These are phyloP conservation scores for Tragulus kanchil DNA, from an alignment of 2,113 vertebrate genomes.

Conservation along the genomic window DNA sequence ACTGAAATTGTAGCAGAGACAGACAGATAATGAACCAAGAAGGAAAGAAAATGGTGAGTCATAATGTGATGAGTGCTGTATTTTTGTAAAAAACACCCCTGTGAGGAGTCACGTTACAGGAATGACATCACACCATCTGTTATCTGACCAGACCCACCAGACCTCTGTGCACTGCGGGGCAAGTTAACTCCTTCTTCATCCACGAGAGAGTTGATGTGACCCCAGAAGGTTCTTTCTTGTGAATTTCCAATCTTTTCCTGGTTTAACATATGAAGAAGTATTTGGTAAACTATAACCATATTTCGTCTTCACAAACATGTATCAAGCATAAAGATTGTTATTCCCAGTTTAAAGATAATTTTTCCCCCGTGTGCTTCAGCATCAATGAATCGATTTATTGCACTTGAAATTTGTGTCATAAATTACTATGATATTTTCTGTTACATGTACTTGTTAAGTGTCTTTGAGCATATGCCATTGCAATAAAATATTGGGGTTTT, in stretches of 20 bases:
- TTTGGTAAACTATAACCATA: neutral
- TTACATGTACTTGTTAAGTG: neutral
- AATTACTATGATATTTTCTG: neutral
- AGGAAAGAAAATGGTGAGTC: neutral
- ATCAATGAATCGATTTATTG: neutral
- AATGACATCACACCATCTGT: conserved; percentile 59
- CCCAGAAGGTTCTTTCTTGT: neutral
- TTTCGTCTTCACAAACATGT: neutral
- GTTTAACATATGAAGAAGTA: neutral
- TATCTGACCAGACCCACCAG: neutral
- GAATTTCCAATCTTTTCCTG: conserved; percentile 17
- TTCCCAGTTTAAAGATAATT: neutral
- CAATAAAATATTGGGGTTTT: neutral
- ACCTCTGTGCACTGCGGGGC: neutral
- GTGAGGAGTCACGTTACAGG: conserved; percentile 61
- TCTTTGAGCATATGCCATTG: neutral
- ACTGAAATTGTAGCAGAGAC: neutral
- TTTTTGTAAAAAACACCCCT: no score
- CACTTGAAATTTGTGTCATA: neutral
- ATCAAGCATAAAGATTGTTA: neutral
- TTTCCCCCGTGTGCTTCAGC: neutral
- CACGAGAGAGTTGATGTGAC: neutral
- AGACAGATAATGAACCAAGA: neutral
- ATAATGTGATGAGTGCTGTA: neutral
- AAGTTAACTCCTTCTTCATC: conserved; percentile 62